Percentiles rank a stretch among this genome's conserved stretches.
Conservation (phyloP, 2,797 vertebrate genomes). For the Phyllotis vaccarum region DNA sequence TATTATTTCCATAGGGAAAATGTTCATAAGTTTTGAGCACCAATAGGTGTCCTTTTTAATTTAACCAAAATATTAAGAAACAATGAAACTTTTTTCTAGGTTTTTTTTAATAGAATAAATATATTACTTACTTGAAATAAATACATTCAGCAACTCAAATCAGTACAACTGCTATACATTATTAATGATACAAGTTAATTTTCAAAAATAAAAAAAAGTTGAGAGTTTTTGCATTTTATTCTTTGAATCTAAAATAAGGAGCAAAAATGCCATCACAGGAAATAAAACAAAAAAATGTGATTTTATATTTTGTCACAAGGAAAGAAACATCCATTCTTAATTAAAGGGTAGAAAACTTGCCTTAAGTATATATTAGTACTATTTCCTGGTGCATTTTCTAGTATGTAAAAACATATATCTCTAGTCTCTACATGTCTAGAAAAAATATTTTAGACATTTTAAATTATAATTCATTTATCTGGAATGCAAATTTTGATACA, state of each 20-base stretch:
- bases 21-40: slow-evolving; percentile 58
- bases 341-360: not conserved
- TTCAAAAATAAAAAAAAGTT: slow-evolving; percentile 56
- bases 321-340: not conserved
- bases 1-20: slow-evolving; percentile 61
- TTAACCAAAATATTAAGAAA: slow-evolving; percentile 74
- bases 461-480: not conserved
- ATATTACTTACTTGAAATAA: slow-evolving; percentile 46
- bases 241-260: slow-evolving; percentile 28
- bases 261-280: slow-evolving; percentile 15
- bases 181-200: not conserved
- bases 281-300: not conserved
- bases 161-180: not conserved
- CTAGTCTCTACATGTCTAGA: not conserved
- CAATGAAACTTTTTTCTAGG: slow-evolving; percentile 52
- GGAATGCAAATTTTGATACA: not conserved
- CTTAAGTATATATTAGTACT: not conserved
- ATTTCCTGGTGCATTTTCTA: not conserved
- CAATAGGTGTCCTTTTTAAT: slow-evolving; percentile 65
- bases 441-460: slow-evolving; percentile 34
- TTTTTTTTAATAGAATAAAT: slow-evolving; percentile 15
- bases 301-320: not conserved
- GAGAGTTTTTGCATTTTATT: slow-evolving; percentile 35
- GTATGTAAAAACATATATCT: not conserved
- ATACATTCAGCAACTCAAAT: slow-evolving; percentile 24